Base-by-base conservation (phyloP, 2,888 invertebrate species). In the Cordilura impudica region DNA sequence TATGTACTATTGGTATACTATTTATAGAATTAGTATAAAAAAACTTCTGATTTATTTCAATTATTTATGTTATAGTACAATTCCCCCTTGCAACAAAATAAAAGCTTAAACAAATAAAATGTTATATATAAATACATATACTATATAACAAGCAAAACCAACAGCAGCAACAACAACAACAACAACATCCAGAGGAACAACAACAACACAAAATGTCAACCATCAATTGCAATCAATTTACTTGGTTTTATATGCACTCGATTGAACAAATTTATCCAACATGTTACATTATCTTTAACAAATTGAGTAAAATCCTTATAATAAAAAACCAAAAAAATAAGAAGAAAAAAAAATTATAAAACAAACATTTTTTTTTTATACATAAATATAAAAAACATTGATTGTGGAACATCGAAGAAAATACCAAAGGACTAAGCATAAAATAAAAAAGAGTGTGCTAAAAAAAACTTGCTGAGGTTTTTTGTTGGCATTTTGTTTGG, bases 241-340 rank as follows among this genome's bases (percentile, higher is more conserved):
- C 71, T 79, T 67, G 79, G 79, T 75, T 79, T 79, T 79, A 72
- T 75, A 79, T 79, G 79, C 79, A 79, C 79, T 79, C 79, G 75
- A 79, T 79, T 79, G 79, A 79, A 67, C 79, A 79, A 79, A 79
- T 79, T 79, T 79, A 75, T 79, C 79, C 79, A 79, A 79, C 79
- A 79, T 79, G 79, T 79, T 79, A 79, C 79, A 79, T 79, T 79
- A 79, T 79, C 79, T 79, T 79, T 79, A 79, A 79, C 79, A 79
- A 79, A 79, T 79, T 79, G 79, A 79, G 79, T 79, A 79, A 79
- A 79, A 79, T 79, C 71, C 79, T 75, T 75, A 18, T 71, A 60
- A 61, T 23, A 69, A 19, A n/a, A 54, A 26, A 66, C 45, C 39
- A 49, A 58, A 54, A 5, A 58, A 29, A 56, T 61, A 66, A 61